Evolutionary conservation across 2,888 invertebrate genomes (phyloP).

Genomic region (Orthosia gothica): DNA sequence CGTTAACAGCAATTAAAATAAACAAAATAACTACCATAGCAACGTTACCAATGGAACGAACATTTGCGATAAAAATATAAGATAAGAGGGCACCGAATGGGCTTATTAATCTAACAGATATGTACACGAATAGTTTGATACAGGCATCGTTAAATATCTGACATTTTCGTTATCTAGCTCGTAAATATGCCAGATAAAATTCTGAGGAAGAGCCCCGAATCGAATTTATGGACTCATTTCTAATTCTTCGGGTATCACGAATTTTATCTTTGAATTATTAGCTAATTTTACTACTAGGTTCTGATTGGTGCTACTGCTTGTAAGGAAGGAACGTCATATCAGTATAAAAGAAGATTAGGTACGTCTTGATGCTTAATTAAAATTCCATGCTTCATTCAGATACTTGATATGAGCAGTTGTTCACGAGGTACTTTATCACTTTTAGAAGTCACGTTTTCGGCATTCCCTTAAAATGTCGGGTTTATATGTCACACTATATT

Average conservation of each 20-base stretch:
- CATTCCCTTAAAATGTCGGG: slow-evolving; percentile 5
- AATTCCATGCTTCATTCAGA: slow-evolving; percentile 15
- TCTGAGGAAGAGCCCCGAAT: slow-evolving; percentile 68
- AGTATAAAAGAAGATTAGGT: slow-evolving; percentile 10
- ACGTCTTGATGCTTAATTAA: slow-evolving; percentile 4
- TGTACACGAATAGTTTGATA: slow-evolving; percentile 67
- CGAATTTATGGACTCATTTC: slow-evolving; percentile 78
- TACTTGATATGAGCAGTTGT: slow-evolving; percentile 4
- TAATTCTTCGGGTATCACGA: slow-evolving; percentile 76
- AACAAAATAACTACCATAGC: slow-evolving; percentile 41
- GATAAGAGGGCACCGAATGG: slow-evolving; percentile 59
- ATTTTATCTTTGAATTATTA: slow-evolving; percentile 72
- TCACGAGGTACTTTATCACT: slow-evolving; percentile 1
- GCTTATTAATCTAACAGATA: slow-evolving; percentile 65
- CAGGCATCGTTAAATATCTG: slow-evolving; percentile 75
- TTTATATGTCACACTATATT: background rate
- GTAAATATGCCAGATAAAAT: slow-evolving; percentile 80
- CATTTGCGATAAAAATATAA: slow-evolving; percentile 59
- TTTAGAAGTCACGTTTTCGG: background rate
- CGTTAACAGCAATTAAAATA: slow-evolving; percentile 54
- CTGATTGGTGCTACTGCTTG: slow-evolving; percentile 19
- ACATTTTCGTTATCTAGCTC: slow-evolving; percentile 75
- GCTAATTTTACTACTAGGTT: slow-evolving; percentile 48
- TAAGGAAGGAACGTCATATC: background rate
- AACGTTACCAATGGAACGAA: slow-evolving; percentile 34